Base-by-base conservation (phyloP, 2,113 vertebrate genomes). In the Geothlypis trichas region DNA sequence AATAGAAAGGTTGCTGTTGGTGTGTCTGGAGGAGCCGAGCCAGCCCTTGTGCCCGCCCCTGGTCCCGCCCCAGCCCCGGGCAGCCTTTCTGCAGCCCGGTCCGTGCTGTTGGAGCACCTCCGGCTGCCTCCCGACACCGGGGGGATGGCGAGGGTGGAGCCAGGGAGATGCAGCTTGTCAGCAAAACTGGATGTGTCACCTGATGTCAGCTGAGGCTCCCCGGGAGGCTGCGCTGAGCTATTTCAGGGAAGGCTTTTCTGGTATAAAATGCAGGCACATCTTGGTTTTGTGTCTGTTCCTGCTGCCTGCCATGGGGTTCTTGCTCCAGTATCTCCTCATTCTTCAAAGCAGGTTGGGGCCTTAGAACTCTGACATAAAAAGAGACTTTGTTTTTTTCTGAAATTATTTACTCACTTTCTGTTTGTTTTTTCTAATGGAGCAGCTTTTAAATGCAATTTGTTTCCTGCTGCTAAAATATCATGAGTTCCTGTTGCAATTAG, bases 31-130 rank as follows among this genome's bases (percentile, higher is more conserved):
- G 91, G 76, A 89, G 76, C 76, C 28, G 65, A 4, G 41, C 47
- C 30, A 67, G 80, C 83, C 18, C 3, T 84, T 61, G 17, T 58
- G 82, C 61, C 23, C 61, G 33, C 42, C 81, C 81, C 21, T 0
- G 11, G 37, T 35, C 7, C 3, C 2, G 21, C 28, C 31, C 3
- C 11, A 63, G 71, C 31, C 74, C 16, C 1, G 9, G 0, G 33
- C 1, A 0, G 57, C 31, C 47, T 35, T 4, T 35, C 31, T 22
- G 13, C 19, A 1, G 0, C 14, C 23, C 1, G 0, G 3, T 8
- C 57, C 19, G 65, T 30, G 87, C 87, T 35, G 0, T 13, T 4
- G 5, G 2, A 21, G 5, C 21, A 1, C 28, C 4, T 62, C 42
- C 10, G 86, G 65, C 20, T 59, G 44, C 63, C 37, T 39, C 37